Conservation (phyloP, 2,797 vertebrate genomes). For the Gouania willdenowi region DNA sequence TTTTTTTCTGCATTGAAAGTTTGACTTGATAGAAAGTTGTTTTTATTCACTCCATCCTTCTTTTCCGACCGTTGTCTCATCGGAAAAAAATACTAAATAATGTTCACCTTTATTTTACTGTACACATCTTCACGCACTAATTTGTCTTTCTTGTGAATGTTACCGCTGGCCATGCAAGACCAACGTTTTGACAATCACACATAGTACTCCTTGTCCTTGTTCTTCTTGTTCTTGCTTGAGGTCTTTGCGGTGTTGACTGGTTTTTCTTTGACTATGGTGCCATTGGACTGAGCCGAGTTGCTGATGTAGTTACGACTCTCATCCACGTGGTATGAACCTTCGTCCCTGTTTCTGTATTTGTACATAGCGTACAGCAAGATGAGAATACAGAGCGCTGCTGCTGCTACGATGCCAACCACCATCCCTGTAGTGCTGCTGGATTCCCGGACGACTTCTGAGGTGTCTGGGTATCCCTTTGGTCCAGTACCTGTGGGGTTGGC, state of each 20-base stretch:
- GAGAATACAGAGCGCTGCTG: slow-evolving; percentile 94
- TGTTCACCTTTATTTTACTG: slow-evolving; percentile 80
- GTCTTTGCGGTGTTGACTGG: slow-evolving; percentile 88
- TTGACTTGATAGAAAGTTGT: slow-evolving; percentile 81
- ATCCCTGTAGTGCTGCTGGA: slow-evolving; percentile 97
- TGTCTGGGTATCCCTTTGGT: slow-evolving; percentile 82
- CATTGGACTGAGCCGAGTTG: slow-evolving; percentile 98
- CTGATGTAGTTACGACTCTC: slow-evolving; percentile 99
- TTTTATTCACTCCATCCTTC: slow-evolving; percentile 60
- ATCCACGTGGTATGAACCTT: slow-evolving; percentile 96
- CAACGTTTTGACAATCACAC: slow-evolving; percentile 83
- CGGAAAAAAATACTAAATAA: slow-evolving; percentile 87
- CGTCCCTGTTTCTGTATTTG: slow-evolving; percentile 97
- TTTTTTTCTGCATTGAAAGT: slow-evolving; percentile 65
- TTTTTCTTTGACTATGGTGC: slow-evolving; percentile 95
- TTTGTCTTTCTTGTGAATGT: slow-evolving; percentile 66
- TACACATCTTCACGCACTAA: slow-evolving; percentile 80
- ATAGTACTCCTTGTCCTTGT: slow-evolving; percentile 99
- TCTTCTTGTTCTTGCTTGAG: slow-evolving; percentile 95
- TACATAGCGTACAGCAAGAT: slow-evolving; percentile 99
- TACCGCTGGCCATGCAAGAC: slow-evolving; percentile 42
- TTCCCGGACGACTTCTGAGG: slow-evolving; percentile 88
- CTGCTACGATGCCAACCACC: slow-evolving; percentile 96
- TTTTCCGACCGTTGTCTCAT: slow-evolving; percentile 49
- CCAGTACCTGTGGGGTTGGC: slow-evolving; percentile 90